These are phyloP conservation scores for Kradibia gibbosae DNA, from an alignment of 1,140 invertebrate genomes.

Conservation along the genomic window DNA sequence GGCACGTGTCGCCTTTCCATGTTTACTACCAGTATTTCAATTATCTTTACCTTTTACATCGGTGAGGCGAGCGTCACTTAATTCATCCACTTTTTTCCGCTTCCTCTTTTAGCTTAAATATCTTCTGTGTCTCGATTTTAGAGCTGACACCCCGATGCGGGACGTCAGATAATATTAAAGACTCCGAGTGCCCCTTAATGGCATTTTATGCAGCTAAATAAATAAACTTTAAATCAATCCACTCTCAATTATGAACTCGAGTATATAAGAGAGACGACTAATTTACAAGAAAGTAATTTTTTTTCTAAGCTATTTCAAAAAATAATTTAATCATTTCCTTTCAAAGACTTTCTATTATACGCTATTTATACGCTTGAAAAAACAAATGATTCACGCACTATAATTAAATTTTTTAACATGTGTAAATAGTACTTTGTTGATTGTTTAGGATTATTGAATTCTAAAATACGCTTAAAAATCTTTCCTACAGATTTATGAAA, in stretches of 20 bases:
- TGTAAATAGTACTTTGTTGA: no score
- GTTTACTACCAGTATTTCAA: conserved; percentile 13
- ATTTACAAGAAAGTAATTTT: neutral
- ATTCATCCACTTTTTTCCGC: neutral
- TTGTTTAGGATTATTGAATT: no score
- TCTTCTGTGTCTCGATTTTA: neutral
- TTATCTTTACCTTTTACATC: conserved; percentile 33
- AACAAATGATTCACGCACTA: neutral
- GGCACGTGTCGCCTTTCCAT: neutral
- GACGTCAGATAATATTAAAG: conserved; percentile 9
- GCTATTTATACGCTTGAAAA: neutral
- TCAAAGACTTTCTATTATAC: neutral
- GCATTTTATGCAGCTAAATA: conserved; percentile 25
- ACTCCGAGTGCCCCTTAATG: conserved; percentile 33
- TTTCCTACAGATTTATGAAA: neutral
- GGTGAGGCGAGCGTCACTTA: conserved; percentile 7
- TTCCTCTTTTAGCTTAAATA: neutral
- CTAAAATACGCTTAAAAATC: neutral
- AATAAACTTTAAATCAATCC: conserved; percentile 37
- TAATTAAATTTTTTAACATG: no score
- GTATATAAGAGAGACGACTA: neutral
- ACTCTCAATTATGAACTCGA: conserved; percentile 11
- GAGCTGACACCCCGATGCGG: neutral
- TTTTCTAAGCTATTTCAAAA: conserved; percentile 12
- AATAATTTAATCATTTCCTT: conserved; percentile 18